phyloP scores from a whole-genome alignment of 2,888 invertebrate genomes.

The Orchestes rusci region DNA sequence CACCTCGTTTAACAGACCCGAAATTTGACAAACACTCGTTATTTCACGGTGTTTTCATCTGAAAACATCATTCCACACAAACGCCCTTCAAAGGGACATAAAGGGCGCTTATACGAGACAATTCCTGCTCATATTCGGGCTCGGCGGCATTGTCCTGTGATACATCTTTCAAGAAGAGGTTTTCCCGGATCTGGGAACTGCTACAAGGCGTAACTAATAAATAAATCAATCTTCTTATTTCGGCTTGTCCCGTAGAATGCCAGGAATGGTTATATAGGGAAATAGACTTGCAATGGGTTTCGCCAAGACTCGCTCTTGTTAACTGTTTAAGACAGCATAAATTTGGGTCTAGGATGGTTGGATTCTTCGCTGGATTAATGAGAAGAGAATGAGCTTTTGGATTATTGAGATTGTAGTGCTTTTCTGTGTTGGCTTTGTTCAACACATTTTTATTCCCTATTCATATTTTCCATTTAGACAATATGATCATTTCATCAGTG shows the following conservation, averaged over 20 bases:
- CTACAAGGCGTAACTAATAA: conserved; percentile 25
- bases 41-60: conserved; percentile 20
- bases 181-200: conserved; percentile 22
- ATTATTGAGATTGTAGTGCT: no score
- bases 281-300: conserved; percentile 17
- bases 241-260: conserved; percentile 16
- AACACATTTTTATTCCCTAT: no score
- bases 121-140: conserved; percentile 21
- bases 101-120: conserved; percentile 20
- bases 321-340: conserved; percentile 17
- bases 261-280: conserved; percentile 18
- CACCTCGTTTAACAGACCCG: no score
- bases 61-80: conserved; percentile 20
- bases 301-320: conserved; percentile 15
- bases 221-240: conserved; percentile 24
- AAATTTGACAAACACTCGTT: no score
- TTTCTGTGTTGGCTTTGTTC: no score
- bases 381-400: not conserved
- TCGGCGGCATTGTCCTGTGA: conserved; percentile 20
- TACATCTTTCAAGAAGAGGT: conserved; percentile 24
- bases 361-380: not conserved
- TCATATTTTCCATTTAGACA: no score
- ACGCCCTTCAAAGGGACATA: conserved; percentile 21
- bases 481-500: no score
- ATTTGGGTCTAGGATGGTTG: conserved; percentile 10